These are phyloP conservation scores for Rattus norvegicus DNA, from an alignment of 2,113 vertebrate genomes.

Conservation along the genomic window GRCr8 NC_086023.1:110640501-110641000, in stretches of 20 bases:
- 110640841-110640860: not conserved
- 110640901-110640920: not conserved
- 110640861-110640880: not conserved
- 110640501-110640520: slow-evolving; percentile 24
- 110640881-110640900: not conserved
- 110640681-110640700: not conserved
- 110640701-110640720: not conserved
- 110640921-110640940: not conserved
- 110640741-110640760: not conserved
- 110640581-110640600: not conserved
- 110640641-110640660: not conserved
- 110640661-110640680: not conserved
- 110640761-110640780: not conserved
- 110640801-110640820: not conserved
- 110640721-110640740: not conserved
- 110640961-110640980: not conserved
- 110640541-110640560: slow-evolving; percentile 1
- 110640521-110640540: slow-evolving; percentile 24
- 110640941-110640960: not conserved
- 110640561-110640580: not conserved
- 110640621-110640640: not conserved
- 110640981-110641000: not conserved
- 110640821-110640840: not conserved
- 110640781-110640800: not conserved
- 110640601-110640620: slow-evolving; percentile 10